Conservation (phyloP, 2,797 vertebrate species). For the Hyperoplus immaculatus region DNA sequence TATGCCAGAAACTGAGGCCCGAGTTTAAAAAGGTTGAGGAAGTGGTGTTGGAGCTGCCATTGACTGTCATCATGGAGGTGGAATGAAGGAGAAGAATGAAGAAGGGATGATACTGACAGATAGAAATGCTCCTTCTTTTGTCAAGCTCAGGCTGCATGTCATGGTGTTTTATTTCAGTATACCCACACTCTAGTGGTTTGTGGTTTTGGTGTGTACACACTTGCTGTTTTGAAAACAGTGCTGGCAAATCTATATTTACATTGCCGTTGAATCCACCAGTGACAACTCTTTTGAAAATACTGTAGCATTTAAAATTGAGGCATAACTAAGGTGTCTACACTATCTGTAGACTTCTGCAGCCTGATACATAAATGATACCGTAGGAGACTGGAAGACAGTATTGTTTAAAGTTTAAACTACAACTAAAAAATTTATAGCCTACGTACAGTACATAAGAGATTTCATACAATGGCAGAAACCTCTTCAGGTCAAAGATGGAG, state of each 20-base stretch:
- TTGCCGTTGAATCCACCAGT: background rate
- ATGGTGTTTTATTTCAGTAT: background rate
- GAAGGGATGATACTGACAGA: conserved; percentile 45
- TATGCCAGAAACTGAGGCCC: background rate
- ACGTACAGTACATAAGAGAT: too few relatives aligned
- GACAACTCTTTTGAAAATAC: background rate
- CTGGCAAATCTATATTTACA: background rate
- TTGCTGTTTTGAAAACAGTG: background rate
- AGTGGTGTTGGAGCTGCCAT: background rate
- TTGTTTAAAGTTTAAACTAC: too few relatives aligned
- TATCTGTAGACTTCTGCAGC: too few relatives aligned
- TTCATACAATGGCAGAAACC: too few relatives aligned
- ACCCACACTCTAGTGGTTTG: conserved; percentile 4
- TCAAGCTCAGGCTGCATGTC: background rate
- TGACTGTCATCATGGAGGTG: conserved; percentile 72
- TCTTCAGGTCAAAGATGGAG: too few relatives aligned
- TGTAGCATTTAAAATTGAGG: too few relatives aligned
- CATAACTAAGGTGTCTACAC: too few relatives aligned
- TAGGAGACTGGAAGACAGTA: too few relatives aligned
- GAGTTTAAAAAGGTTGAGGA: background rate
- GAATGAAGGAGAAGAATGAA: background rate
- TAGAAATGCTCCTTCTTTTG: background rate
- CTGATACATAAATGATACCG: too few relatives aligned
- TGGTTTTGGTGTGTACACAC: conserved; percentile 8
- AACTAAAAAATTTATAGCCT: too few relatives aligned